These are phyloP conservation scores for Polyommatus iphigenia DNA, from an alignment of 2,888 invertebrate species.

Conservation along the genomic window DNA sequence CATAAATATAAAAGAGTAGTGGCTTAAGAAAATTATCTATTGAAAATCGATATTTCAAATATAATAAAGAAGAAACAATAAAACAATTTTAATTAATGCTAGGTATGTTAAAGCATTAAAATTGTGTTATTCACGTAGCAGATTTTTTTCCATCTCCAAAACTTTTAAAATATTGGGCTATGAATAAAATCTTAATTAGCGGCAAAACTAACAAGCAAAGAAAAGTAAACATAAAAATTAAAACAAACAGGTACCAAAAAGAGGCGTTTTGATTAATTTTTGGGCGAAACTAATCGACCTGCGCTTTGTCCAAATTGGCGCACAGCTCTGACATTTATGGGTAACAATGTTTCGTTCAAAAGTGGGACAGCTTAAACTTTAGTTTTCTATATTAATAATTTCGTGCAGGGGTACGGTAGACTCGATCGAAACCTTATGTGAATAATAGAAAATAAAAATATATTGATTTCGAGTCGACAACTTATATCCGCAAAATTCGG, in stretches of 20 bases:
- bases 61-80: neutral
- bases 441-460: too few species aligned
- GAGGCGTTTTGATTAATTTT: conserved; percentile 75
- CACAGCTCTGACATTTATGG: conserved; percentile 49
- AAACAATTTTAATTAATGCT: neutral
- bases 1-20: neutral
- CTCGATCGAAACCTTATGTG: too few species aligned
- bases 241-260: conserved; percentile 73
- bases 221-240: conserved; percentile 65
- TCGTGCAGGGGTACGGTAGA: too few species aligned
- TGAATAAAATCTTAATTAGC: conserved; percentile 80
- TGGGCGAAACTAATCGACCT: conserved; percentile 56
- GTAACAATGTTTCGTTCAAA: conserved; percentile 47
- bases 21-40: too few species aligned
- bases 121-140: neutral
- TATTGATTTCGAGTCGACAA: too few species aligned
- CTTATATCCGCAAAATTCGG: too few species aligned
- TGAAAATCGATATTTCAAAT: too few species aligned
- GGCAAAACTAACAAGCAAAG: conserved; percentile 55
- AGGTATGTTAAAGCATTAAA: neutral
- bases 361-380: neutral
- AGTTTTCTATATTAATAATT: too few species aligned
- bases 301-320: conserved; percentile 70
- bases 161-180: conserved; percentile 48
- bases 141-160: conserved; percentile 41